Evolutionary conservation across 64 coral and sea anemone genomes (phyloP), one percentile per base, ranked within the genome.

Genomic region (Montipora cactus): DNA sequence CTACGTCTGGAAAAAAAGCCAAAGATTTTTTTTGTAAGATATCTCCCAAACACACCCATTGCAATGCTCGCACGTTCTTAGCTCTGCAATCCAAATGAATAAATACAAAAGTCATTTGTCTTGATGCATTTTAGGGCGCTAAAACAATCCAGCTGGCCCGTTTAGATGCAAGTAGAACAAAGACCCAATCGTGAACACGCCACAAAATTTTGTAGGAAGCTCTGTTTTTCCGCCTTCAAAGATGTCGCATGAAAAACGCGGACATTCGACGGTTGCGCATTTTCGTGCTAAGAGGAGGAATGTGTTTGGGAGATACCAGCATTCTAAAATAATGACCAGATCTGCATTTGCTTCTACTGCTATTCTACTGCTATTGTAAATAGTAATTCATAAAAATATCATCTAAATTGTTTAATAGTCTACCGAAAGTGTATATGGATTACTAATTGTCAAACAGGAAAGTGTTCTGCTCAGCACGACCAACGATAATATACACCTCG

Each of bases 361-460:
- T 64, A 64, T 12, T 86, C 16, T 23, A 86, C n/a, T 71, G 44
- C 66, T 86, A 86, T 86, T 86, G 64, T 86, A 86, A 70, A 71
- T 86, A 86, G 82, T 86, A 71, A 86, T 86, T 86, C 82, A 86
- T 86, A 86, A 86, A 86, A 86, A 86, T 86, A 86, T 86, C 82
- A 86, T 86, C 82, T 86, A 86, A 86, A 86, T 71, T 86, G 82
- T 72, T 86, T 49, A 72, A 64, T 86, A 49, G 66, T 71, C 82
- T 86, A 86, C 12, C 22, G 10, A 64, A 50, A 45, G 71, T 69
- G 82, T 72, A 86, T 71, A 86, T 72, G 62, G 82, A 51, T 71
- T n/a, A 50, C 18, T 86, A 49, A 67, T 59, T 28, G 62, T 28
- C 47, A 10, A 84, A 69, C 28, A 22, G 18, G 16, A 45, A 47